Base-by-base conservation (phyloP, 2,113 vertebrate genomes). In the Malurus elegans region DNA sequence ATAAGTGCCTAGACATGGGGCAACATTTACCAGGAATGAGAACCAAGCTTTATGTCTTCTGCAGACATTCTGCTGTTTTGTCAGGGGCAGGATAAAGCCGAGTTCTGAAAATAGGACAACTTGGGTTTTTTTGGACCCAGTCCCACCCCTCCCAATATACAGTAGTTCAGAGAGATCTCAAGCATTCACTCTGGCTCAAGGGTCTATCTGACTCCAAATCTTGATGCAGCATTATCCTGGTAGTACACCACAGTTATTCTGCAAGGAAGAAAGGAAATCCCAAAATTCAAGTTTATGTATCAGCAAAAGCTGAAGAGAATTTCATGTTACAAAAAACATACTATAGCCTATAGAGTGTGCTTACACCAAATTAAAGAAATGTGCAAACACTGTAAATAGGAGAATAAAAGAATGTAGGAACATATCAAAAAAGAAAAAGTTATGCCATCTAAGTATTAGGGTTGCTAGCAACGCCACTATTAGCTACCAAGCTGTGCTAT, bases 71-170 rank as follows among this genome's bases (percentile, higher is more conserved):
- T 58, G 25, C 44, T 45, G 28, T 36, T 92, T 66, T 34, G 18
- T 74, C 34, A 92, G 14, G 4, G 9, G 12, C 14, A 62, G 7
- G 57, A 88, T 31, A 58, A 79, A 79, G 19, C 9, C 0, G 0
- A 69, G 18, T 20, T 79, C 24, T 71, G n/a, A 81, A 50, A 20
- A 50, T 0, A 3, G 11, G 40, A 82, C 34, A 91, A 10, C 12
- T 29, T 56, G 12, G 9, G 0, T 19, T 56, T 12, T 51, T 73
- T 58, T 0, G 0, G 18, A 38, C 58, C 14, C 32, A n/a, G 32
- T 13, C 32, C 34, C 14, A 86, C 8, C 4, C 14, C 12, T 91
- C 42, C 20, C 38, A 70, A 36, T 7, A 70, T 0, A 54, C 2
- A 82, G 53, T 38, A 88, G 17, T n/a, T 76, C n/a, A 57, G 38